Conservation (phyloP, 2,113 vertebrate genomes). For the Nettapus auritus region DNA sequence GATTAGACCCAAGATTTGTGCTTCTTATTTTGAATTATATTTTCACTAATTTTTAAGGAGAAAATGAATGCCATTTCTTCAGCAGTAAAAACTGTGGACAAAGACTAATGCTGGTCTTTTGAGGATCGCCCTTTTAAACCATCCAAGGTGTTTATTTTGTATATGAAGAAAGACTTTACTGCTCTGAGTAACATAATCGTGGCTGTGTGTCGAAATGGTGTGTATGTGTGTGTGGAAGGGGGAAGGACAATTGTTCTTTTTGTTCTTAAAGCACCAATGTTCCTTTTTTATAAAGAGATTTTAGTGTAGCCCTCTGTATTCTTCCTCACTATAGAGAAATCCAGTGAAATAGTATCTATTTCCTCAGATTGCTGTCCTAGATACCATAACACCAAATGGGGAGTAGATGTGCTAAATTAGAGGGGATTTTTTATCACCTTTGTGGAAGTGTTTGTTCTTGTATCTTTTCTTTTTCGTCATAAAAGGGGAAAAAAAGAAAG, state of each 20-base stretch:
- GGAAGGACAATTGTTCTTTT: conserved; percentile 38
- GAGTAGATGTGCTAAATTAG: conserved; percentile 36
- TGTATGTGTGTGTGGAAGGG: background rate
- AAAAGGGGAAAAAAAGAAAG: background rate
- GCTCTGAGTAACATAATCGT: background rate
- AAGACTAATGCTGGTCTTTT: background rate
- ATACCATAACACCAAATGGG: conserved; percentile 47
- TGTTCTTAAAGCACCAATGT: conserved; percentile 9
- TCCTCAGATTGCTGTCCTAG: conserved; percentile 18
- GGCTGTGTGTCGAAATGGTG: background rate
- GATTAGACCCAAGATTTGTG: background rate
- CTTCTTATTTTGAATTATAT: background rate
- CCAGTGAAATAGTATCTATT: conserved; percentile 35
- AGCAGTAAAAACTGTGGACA: background rate
- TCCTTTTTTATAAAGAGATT: conserved; percentile 38
- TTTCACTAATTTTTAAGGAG: background rate
- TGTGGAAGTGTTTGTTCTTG: conserved; percentile 68
- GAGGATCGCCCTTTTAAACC: background rate
- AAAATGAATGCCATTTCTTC: background rate
- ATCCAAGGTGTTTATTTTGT: background rate
- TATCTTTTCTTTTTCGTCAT: conserved; percentile 69
- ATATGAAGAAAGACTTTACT: background rate
- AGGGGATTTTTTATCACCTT: conserved; percentile 46
- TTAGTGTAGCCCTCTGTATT: conserved; percentile 38
- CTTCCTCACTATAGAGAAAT: conserved; percentile 12